phyloP scores from a whole-genome alignment of 2,888 invertebrate genomes.

The Calliphora vomitoria region DNA sequence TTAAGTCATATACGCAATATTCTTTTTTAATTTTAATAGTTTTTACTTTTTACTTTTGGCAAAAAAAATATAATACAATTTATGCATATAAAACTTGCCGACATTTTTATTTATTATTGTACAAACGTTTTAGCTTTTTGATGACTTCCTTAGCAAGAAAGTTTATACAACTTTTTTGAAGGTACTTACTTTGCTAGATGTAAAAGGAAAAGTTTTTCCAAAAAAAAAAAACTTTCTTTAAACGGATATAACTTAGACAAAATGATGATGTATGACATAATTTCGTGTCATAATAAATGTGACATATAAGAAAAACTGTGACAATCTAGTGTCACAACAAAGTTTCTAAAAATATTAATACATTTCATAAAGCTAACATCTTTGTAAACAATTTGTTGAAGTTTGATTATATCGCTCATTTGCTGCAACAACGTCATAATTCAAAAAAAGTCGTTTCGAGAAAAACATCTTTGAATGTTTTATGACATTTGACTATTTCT shows the following conservation, averaged over 20 bases:
- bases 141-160: slow-evolving; percentile 1
- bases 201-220: neutral
- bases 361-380: neutral
- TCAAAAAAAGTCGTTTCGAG: too few species aligned
- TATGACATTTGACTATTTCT: too few species aligned
- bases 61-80: too few species aligned
- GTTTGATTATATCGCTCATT: too few species aligned
- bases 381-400: neutral
- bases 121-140: neutral
- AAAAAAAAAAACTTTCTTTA: neutral
- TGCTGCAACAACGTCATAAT: too few species aligned
- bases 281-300: slow-evolving; percentile 59
- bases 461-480: too few species aligned
- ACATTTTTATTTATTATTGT: too few species aligned
- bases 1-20: too few species aligned
- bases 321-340: slow-evolving; percentile 27
- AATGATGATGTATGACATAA: slow-evolving; percentile 44
- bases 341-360: neutral
- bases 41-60: too few species aligned
- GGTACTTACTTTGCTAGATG: neutral
- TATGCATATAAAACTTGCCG: too few species aligned
- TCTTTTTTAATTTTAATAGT: too few species aligned
- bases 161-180: neutral
- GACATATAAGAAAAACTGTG: slow-evolving; percentile 36
- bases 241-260: neutral